Base-by-base conservation (phyloP, 2,113 vertebrate genomes). In the Apus apus region DNA sequence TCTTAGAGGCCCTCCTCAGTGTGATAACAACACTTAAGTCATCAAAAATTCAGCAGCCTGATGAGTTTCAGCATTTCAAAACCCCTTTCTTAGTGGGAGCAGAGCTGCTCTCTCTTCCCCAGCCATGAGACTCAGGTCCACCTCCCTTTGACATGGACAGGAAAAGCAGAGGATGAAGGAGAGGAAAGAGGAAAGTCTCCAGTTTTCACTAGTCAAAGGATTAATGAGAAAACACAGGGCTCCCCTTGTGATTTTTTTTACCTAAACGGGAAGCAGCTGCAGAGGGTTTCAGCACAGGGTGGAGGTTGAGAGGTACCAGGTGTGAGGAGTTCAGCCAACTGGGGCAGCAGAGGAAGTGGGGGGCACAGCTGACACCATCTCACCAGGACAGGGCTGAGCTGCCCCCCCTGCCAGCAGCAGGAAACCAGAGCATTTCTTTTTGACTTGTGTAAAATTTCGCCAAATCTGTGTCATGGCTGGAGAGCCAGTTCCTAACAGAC, bases 131-230 rank as follows among this genome's bases (percentile, higher is more conserved):
- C 71, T 70, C 70, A 9, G 73, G 19, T n/a, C 3, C 81, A 19
- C 2, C 57, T 70, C 45, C 7, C 54, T 5, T 21, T 8, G 12
- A 5, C 23, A 1, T 0, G 1, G 51, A 7, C 23, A 66, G 51
- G 54, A 45, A 20, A 61, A 72, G 61, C 80, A 38, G 45, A 73
- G 54, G 53, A 4, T 26, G 38, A 40, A 51, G 60, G 15, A 1
- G 45, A 22, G 4, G n/a, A 36, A 50, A 18, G 34, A 75, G n/a
- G 26, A 22, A 17, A 29, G 21, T 22, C 19, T 32, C 17, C 1
- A 0, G 1, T 25, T 62, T 36, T 61, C 38, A 64, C 13, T 45
- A 48, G 13, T 5, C 64, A 77, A 36, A 76, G 51, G 30, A 46
- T 26, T 45, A 34, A 86, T 30, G 23, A 80, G 82, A 9, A 75